Base-by-base conservation (phyloP, 1,140 invertebrate genomes). In the Littorina saxatilis region DNA sequence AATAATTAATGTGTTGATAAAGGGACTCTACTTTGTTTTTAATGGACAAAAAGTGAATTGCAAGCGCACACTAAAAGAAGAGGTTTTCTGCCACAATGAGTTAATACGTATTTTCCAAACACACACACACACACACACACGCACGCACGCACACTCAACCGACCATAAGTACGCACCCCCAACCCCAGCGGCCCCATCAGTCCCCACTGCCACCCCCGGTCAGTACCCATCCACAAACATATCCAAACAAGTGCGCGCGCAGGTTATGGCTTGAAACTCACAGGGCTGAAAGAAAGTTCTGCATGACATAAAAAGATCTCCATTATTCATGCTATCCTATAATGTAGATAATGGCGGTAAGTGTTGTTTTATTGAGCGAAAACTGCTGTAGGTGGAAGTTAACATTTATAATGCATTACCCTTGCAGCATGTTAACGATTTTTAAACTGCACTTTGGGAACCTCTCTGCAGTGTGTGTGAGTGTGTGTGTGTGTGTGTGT, bases 401-500 rank as follows among this genome's bases (percentile, higher is more conserved):
- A 23, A 11, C 11, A 23, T 23, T 52, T 11, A 13, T 52, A 11
- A 52, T 13, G 23, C 50, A 52, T 52, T 52, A 52, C 23, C 50
- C 23, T 52, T 23, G 23, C 50, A 52, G 11, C 23, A 11, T 23
- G 23, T 13, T 11, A 11, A 13, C 23, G 11, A 52, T 52, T 52
- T 52, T 52, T 52, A 52, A 52, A 52, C 50, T 52, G 50, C 11
- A 13, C 50, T 52, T 13, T 13, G 9, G 23, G 50, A 52, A 23
- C 23, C 50, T 11, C 50, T 23, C 11, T 52, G 50, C 11, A 13
- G 50, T 52, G 50, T 52, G 50, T 52, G 50, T 52, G 50, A 13
- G 50, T 52, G 50, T 52, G 50, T 52, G 50, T 52, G 50, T 52
- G 50, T 52, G 50, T 52, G 50, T 52, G 50, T 52, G 50, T 52